Conservation (phyloP, 2,797 vertebrate genomes). For the Sardinella longiceps region DNA sequence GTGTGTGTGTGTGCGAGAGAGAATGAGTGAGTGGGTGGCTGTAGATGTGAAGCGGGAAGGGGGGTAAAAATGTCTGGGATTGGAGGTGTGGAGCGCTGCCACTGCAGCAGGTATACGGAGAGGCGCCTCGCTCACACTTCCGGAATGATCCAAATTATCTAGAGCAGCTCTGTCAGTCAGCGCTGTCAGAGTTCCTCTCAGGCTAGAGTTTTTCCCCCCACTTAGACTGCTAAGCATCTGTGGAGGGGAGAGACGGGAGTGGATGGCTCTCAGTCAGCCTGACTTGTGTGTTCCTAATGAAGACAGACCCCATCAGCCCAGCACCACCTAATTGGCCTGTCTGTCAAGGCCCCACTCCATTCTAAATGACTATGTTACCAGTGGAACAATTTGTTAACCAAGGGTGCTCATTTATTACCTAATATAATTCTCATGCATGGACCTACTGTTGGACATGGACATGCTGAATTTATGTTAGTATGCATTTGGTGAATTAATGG, state of each 20-base stretch:
- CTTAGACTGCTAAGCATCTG: background rate
- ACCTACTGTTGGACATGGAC: background rate
- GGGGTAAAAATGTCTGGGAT: background rate
- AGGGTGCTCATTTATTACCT: background rate
- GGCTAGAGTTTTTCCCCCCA: background rate
- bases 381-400: conserved; percentile 6
- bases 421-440: background rate
- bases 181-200: background rate
- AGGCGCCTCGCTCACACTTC: background rate
- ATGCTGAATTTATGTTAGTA: background rate
- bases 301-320: background rate
- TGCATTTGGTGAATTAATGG: background rate
- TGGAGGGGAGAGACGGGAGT: background rate
- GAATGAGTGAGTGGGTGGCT: background rate
- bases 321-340: background rate
- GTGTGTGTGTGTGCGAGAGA: background rate
- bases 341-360: background rate
- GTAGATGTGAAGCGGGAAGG: background rate
- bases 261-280: background rate
- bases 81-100: background rate
- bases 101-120: background rate
- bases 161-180: background rate
- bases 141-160: background rate
- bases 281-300: background rate
- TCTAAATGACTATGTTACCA: background rate